Conservation (phyloP, 1,140 invertebrate species). For the Apolygus lucorum region DNA sequence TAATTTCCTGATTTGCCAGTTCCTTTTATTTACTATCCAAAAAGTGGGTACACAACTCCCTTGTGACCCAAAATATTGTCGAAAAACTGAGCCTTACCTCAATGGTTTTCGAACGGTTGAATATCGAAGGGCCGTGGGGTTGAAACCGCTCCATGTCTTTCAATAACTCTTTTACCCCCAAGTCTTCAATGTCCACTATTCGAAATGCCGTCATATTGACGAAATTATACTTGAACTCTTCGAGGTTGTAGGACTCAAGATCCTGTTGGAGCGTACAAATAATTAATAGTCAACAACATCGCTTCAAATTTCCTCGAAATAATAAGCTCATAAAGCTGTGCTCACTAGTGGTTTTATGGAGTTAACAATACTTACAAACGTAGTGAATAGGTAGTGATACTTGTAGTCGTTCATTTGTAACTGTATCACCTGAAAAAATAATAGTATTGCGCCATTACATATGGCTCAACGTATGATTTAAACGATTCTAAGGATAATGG, state of each 20-base stretch:
- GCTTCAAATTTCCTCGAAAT: too few species aligned
- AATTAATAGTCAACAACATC: too few species aligned
- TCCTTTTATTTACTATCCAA: too few species aligned
- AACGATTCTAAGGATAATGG: too few species aligned
- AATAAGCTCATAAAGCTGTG: constrained; percentile 40
- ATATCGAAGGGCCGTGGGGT: constrained; percentile 43
- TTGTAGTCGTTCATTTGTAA: constrained; percentile 61
- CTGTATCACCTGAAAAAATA: constrained; percentile 47
- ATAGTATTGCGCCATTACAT: too few species aligned
- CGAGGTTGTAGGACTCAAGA: constrained; percentile 80
- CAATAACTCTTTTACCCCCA: constrained; percentile 46
- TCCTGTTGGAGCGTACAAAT: constrained; percentile 53
- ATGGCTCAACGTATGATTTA: too few species aligned
- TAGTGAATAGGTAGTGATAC: constrained; percentile 60
- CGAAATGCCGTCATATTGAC: constrained; percentile 89
- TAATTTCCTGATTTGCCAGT: too few species aligned
- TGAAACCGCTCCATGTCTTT: constrained; percentile 57
- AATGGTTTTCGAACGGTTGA: constrained; percentile 49
- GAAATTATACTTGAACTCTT: constrained; percentile 88
- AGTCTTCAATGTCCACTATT: constrained; percentile 54
- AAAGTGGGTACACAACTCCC: too few species aligned
- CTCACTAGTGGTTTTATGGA: too few species aligned
- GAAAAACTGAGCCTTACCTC: too few species aligned
- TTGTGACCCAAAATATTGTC: too few species aligned
- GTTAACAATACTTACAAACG: constrained; percentile 57